These are phyloP conservation scores for Strigamia transsilvanica DNA, from an alignment of 2,888 invertebrate species.

Conservation along the genomic window DNA sequence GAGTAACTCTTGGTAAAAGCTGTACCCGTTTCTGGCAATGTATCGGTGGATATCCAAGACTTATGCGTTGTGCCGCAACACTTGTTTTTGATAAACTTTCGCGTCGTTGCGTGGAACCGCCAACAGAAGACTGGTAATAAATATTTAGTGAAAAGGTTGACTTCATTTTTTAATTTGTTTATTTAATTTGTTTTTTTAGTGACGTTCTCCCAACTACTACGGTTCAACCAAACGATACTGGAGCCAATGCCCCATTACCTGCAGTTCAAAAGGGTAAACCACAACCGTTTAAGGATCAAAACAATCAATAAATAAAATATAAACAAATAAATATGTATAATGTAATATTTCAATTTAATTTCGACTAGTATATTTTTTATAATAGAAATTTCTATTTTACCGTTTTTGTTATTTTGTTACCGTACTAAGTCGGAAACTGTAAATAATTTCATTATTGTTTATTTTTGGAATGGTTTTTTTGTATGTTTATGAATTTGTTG, in stretches of 20 bases:
- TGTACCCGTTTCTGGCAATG: constrained; percentile 96
- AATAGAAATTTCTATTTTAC: constrained; percentile 9
- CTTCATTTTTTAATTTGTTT: not conserved
- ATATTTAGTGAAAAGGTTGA: not conserved
- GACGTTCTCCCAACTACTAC: constrained; percentile 52
- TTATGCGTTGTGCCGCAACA: constrained; percentile 90
- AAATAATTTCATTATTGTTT: constrained; percentile 3
- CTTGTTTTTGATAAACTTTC: constrained; percentile 85
- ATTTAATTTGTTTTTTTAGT: constrained; percentile 48
- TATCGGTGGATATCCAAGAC: constrained; percentile 89
- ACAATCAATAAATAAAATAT: not conserved
- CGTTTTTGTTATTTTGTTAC: not conserved
- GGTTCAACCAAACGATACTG: constrained; percentile 50
- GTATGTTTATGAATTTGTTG: constrained; percentile 14
- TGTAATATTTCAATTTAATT: not conserved
- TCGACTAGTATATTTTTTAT: not conserved
- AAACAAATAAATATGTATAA: not conserved
- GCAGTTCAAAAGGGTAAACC: constrained; percentile 49
- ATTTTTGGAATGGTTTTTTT: constrained; percentile 35
- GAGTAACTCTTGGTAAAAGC: constrained; percentile 88
- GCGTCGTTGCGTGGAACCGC: constrained; percentile 84
- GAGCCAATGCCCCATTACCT: constrained; percentile 35
- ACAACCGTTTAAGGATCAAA: constrained; percentile 38
- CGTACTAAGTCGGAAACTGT: constrained; percentile 7
- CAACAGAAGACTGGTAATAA: constrained; percentile 79